Conservation (phyloP, 2,113 vertebrate genomes). For the Hippopotamus amphibius region DNA sequence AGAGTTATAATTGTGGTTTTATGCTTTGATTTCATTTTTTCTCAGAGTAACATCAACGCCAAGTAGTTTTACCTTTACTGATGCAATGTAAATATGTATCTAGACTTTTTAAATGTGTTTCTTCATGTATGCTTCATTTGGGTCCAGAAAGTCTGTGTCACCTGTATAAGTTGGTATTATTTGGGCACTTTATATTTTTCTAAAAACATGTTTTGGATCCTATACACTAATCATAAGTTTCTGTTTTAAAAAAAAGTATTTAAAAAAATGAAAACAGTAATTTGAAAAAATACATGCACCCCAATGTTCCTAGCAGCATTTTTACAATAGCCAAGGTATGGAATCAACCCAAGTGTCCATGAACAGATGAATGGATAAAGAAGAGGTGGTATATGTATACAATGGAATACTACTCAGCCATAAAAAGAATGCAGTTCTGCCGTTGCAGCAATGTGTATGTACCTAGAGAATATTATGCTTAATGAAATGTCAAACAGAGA, state of each 20-base stretch:
- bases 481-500: no score
- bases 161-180: constrained; percentile 72
- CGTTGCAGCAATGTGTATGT: no score
- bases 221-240: constrained; percentile 80
- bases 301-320: no score
- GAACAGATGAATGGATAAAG: no score
- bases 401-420: no score
- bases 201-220: constrained; percentile 81
- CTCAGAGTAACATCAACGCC: constrained; percentile 50
- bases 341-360: no score
- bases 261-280: no score
- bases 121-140: constrained; percentile 64
- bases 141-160: constrained; percentile 63
- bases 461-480: no score
- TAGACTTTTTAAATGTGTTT: constrained; percentile 75
- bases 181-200: constrained; percentile 83
- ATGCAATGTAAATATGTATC: constrained; percentile 75
- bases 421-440: no score
- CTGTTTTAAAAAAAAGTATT: constrained; percentile 64
- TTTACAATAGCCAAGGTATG: no score
- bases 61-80: constrained; percentile 52
- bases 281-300: no score
- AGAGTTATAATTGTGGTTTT: neutral
- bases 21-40: constrained; percentile 38
- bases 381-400: no score